These are phyloP conservation scores for Pangasianodon hypophthalmus DNA, from an alignment of 2,113 vertebrate genomes.

Conservation along the genomic window DNA sequence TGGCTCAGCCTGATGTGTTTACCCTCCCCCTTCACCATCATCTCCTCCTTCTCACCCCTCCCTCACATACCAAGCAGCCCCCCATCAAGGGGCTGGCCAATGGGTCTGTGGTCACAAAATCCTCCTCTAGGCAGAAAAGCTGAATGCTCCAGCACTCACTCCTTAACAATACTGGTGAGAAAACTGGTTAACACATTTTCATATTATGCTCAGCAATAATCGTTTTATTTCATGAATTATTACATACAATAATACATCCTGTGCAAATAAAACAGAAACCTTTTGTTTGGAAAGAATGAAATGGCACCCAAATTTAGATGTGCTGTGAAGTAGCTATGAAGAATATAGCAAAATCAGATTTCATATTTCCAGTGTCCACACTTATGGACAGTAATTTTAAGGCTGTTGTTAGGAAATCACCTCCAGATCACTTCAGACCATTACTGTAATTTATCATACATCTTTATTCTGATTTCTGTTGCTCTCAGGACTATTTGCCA, in stretches of 20 bases:
- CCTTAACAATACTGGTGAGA: too few species aligned
- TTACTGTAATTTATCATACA: not conserved
- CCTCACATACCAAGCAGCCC: conserved; percentile 55
- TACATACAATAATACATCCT: not conserved
- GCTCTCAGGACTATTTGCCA: not conserved
- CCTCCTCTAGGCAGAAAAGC: not conserved
- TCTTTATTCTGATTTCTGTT: not conserved
- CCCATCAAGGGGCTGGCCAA: conserved; percentile 56
- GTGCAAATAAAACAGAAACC: not conserved
- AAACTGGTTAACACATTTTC: not conserved
- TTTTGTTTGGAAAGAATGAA: not conserved
- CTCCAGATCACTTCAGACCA: not conserved
- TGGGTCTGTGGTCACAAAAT: conserved; percentile 44
- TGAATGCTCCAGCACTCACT: not conserved
- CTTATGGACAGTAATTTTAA: not conserved
- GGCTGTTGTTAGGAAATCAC: not conserved
- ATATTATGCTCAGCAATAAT: not conserved
- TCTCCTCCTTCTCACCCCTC: conserved; percentile 55
- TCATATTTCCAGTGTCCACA: not conserved
- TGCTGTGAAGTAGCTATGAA: not conserved
- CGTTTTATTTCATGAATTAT: not conserved
- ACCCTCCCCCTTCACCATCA: conserved; percentile 65
- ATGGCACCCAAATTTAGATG: not conserved
- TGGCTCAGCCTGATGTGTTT: conserved; percentile 69
- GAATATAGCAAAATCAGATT: not conserved